Percentiles rank a stretch among this genome's conserved stretches.
Conservation (phyloP, 2,797 vertebrate species). For the Siniperca obscura region DNA sequence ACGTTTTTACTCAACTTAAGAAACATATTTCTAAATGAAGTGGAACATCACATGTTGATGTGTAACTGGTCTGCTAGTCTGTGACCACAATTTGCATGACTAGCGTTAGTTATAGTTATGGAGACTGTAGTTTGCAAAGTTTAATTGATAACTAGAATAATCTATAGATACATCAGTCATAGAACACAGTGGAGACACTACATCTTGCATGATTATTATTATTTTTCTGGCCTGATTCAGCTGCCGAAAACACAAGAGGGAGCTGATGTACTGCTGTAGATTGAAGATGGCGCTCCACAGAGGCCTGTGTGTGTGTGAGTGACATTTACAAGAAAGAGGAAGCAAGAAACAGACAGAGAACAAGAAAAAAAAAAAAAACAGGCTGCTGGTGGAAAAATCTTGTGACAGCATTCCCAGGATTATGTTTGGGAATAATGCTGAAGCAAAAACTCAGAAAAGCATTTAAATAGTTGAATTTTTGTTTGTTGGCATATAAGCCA, state of each 20-base stretch:
- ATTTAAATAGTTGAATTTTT: neutral
- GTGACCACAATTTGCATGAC: neutral
- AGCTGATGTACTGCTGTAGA: slow-evolving; percentile 8
- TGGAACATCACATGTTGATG: too few relatives aligned
- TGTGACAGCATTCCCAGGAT: neutral
- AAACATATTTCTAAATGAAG: neutral
- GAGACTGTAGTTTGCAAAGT: neutral
- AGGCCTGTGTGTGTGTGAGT: neutral
- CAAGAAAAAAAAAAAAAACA: neutral
- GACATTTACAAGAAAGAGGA: neutral
- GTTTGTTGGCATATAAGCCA: neutral
- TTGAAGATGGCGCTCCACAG: neutral
- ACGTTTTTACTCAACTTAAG: neutral
- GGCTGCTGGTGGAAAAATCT: neutral
- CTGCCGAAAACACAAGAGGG: slow-evolving; percentile 27
- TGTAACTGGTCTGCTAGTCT: neutral
- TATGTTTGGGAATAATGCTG: neutral
- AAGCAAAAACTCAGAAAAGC: neutral
- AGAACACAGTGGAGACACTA: too few relatives aligned
- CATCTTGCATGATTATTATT: too few relatives aligned
- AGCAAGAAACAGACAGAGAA: neutral
- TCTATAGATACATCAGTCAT: too few relatives aligned
- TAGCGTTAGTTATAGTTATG: neutral
- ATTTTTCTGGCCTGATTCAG: neutral
- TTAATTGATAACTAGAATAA: too few relatives aligned